Conservation (phyloP, 2,113 vertebrate species). For the Geothlypis trichas region DNA sequence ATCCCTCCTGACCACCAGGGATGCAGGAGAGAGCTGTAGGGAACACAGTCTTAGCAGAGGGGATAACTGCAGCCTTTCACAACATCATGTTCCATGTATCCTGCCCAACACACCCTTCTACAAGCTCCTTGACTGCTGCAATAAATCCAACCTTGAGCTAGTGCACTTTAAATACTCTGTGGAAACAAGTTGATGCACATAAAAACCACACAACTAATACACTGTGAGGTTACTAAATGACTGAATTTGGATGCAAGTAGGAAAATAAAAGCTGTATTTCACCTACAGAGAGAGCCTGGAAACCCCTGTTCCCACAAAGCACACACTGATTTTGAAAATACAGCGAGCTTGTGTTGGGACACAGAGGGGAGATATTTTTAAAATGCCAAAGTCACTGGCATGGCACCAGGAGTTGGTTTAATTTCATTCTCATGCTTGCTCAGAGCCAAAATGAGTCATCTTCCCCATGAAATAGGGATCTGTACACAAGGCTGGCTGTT, state of each 20-base stretch:
- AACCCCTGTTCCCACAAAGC: not conserved
- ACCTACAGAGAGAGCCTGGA: not conserved
- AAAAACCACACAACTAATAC: not conserved
- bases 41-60: not conserved
- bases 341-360: not conserved
- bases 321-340: constrained; percentile 22
- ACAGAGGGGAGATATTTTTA: constrained; percentile 36
- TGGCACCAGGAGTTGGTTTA: constrained; percentile 37
- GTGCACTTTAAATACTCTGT: not conserved
- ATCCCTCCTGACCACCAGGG: not conserved
- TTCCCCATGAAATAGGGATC: constrained; percentile 64
- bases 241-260: not conserved
- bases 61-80: not conserved
- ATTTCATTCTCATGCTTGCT: constrained; percentile 40
- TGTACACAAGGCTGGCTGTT: constrained; percentile 67
- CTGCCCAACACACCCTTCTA: not conserved
- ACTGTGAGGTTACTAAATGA: not conserved
- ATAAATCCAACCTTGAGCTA: not conserved
- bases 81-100: rapidly evolving
- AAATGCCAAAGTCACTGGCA: constrained; percentile 43
- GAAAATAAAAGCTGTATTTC: constrained; percentile 13
- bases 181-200: not conserved
- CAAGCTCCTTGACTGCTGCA: not conserved
- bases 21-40: not conserved
- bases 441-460: constrained; percentile 50